Evolutionary conservation across 2,888 invertebrate species (phyloP).

Genomic region (Hirtodrosophila cameraria): DNA sequence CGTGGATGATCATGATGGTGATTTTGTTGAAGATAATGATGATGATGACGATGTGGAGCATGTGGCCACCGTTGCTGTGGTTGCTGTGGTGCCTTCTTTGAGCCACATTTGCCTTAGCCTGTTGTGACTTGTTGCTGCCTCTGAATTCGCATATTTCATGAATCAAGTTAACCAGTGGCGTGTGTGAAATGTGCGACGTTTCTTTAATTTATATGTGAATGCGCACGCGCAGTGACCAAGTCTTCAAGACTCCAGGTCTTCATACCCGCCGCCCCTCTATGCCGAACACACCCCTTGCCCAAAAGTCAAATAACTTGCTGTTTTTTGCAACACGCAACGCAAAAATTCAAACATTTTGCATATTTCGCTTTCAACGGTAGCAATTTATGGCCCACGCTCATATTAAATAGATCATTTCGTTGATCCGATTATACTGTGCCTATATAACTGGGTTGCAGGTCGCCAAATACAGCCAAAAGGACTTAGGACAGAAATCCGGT

Average conservation of each 20-base stretch:
- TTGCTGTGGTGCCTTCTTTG: conserved; percentile 16
- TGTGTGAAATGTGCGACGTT: conserved; percentile 73
- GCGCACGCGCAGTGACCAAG: conserved; percentile 67
- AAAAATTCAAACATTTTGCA: conserved; percentile 63
- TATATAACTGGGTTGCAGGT: not conserved
- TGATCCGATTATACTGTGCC: conserved; percentile 56
- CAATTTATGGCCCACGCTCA: conserved; percentile 65
- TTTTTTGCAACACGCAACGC: conserved; percentile 54
- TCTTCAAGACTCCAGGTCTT: not conserved
- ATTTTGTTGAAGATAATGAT: not conserved
- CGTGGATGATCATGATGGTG: conserved; percentile 12
- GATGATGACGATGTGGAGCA: conserved; percentile 2
- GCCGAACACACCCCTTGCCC: not conserved
- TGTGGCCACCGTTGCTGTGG: conserved; percentile 13
- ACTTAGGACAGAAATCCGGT: conserved; percentile 20
- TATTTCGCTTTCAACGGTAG: conserved; percentile 48
- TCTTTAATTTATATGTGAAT: conserved; percentile 78
- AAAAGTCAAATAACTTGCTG: conserved; percentile 8
- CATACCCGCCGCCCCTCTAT: not conserved
- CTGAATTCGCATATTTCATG: conserved; percentile 69
- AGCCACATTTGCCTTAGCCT: conserved; percentile 35
- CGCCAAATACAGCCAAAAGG: not conserved
- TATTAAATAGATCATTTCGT: conserved; percentile 74
- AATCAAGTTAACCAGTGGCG: conserved; percentile 67
- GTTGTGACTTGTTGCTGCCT: conserved; percentile 59